Evolutionary conservation across 2,113 vertebrate genomes (phyloP), one percentile per base, ranked within the genome.

Genomic region (Parotia lawesii): DNA sequence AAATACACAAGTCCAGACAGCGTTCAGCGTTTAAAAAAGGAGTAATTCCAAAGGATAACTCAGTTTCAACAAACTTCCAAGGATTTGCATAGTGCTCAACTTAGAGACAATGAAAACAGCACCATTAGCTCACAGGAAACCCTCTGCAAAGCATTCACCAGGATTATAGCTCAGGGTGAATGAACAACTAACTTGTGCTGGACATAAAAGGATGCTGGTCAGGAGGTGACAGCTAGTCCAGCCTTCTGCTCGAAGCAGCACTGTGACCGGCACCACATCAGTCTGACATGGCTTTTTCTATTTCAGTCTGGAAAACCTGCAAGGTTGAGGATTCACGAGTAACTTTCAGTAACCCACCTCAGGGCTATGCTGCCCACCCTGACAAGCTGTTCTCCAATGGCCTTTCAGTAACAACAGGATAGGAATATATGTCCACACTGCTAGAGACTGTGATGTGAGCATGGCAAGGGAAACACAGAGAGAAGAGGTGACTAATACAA

Each of bases 301-400:
- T 25, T 73, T 15, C 29, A 29, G 9, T 33, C 35, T 76, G 57
- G 40, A 87, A 80, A 75, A 45, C 3, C 17, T 45, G 28, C 15
- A 62, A 15, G 15, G 15, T 3, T 40, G 5, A 16, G 64, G 12
- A 35, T 35, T 70, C 51, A 62, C 8, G 8, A 35, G 8, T 37
- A 17, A 33, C 25, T 72, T 33, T 44, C 33, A 69, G 16, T 25
- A 51, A 50, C 33, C 7, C 53, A 16, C 4, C 21, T 29, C 24
- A 54, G 10, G 23, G 9, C 8, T 75, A 10, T 1, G 8, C 17
- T 54, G 15, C 6, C 23, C 2, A 1, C 18, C 6, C 24, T 28
- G 24, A 35, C 24, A 70, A 56, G 4, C 5, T 57, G 12, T 19
- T 61, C 40, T 61, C n/a, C 44, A 16, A 1, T 25, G 5, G 5